These are phyloP conservation scores for Hemibagrus wyckioides DNA, from an alignment of 2,113 vertebrate genomes.

Conservation along the genomic window DNA sequence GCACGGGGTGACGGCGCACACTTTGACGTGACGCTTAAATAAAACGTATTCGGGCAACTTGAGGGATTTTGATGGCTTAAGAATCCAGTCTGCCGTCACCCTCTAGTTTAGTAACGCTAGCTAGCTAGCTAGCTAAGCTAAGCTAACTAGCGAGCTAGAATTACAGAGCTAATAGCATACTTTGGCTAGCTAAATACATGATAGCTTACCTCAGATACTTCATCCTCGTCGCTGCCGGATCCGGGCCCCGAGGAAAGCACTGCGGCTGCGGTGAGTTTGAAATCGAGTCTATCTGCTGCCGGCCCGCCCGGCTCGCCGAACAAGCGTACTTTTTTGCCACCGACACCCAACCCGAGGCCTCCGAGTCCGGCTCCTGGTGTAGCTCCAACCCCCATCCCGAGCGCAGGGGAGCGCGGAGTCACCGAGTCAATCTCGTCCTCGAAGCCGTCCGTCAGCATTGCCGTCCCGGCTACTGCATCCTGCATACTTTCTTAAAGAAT, in stretches of 20 bases:
- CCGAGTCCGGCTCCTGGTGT: constrained; percentile 82
- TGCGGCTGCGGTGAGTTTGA: constrained; percentile 90
- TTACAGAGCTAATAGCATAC: constrained; percentile 30
- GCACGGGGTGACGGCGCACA: neutral
- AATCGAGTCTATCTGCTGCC: constrained; percentile 83
- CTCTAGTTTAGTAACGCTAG: constrained; percentile 68
- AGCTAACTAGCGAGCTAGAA: constrained; percentile 39
- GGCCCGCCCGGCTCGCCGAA: constrained; percentile 84
- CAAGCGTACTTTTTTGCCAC: constrained; percentile 81
- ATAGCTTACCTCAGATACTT: constrained; percentile 88
- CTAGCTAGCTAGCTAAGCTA: constrained; percentile 63
- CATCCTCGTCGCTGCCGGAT: constrained; percentile 95
- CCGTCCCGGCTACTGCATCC: constrained; percentile 88
- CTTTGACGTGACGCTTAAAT: constrained; percentile 4
- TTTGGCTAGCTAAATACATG: constrained; percentile 42
- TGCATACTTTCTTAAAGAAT: constrained; percentile 81
- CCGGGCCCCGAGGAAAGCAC: constrained; percentile 88
- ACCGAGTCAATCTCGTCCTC: constrained; percentile 98
- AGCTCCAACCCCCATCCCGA: constrained; percentile 86
- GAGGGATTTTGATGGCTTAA: constrained; percentile 41
- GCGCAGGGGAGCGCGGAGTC: constrained; percentile 90
- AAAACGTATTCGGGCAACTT: neutral
- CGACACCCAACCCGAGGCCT: constrained; percentile 81
- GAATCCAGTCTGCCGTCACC: constrained; percentile 41
- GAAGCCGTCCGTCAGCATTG: constrained; percentile 88